Base-by-base conservation (phyloP, 2,797 vertebrate species). In the Amblyopsis hoosieri region DNA sequence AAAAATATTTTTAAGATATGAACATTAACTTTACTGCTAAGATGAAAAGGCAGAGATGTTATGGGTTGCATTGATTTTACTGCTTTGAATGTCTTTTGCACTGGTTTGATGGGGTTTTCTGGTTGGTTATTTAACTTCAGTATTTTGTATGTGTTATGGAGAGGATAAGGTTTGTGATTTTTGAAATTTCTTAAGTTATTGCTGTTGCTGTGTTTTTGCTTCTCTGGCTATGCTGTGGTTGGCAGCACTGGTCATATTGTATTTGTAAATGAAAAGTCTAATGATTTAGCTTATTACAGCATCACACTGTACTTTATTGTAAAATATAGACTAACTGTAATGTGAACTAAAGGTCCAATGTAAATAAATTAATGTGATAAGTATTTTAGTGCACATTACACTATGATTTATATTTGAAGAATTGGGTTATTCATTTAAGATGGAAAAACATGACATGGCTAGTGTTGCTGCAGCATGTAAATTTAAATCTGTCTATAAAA, bases 61-160 rank as follows among this genome's bases (percentile, higher is more conserved):
- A 58, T 68, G 58, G 76, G 12, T 58, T 67, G 23, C 77, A 65
- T 79, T 77, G 33, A 68, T 63, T 69, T 54, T 37, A 54, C 65
- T 72, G 67, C 75, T 69, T 80, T 81, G 69, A 80, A 79, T 82
- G 71, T 85, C 65, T 76, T 81, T 87, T 83, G 77, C 81, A 86
- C 76, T 75, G 65, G 33, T 79, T 63, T 54, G 66, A 55, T 61
- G 42, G 71, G 68, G 70, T 65, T 63, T 70, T 73, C 45, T 61
- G 50, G 62, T 60, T 19, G 66, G 52, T 54, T 78, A 75, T 82
- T 82, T 70, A 69, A 79, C 54, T 54, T 6, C 55, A 63, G 12
- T 70, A 62, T 83, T 79, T 84, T 79, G 62, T 63, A 62, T 29
- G 62, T 66, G 47, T 75, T 63, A 62, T 12, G 60, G 10, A 7